Conservation (phyloP, 92 coral and sea anemone genomes). For the Palythoa grandis region DNA sequence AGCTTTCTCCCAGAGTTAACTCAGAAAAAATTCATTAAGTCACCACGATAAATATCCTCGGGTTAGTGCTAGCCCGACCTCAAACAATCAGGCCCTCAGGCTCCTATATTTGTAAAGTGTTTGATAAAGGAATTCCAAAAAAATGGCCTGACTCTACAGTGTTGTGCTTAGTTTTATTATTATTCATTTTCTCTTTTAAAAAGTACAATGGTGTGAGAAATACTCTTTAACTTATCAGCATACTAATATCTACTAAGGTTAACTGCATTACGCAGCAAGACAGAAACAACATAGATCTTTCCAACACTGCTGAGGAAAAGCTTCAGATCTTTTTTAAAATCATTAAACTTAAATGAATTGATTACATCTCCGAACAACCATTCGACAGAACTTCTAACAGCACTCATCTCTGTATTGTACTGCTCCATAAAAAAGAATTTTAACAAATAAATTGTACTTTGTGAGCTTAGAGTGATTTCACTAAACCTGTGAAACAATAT, state of each 20-base stretch:
- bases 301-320: constrained; percentile 36
- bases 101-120: not conserved
- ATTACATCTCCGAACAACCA: constrained; percentile 47
- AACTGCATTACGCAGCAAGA: constrained; percentile 27
- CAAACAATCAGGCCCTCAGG: not conserved
- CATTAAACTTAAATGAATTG: constrained; percentile 38
- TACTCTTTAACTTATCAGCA: constrained; percentile 37
- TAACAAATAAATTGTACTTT: no score
- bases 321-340: constrained; percentile 44
- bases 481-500: no score
- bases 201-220: constrained; percentile 35
- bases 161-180: constrained; percentile 36
- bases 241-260: constrained; percentile 42
- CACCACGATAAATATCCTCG: not conserved
- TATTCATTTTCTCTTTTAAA: constrained; percentile 3
- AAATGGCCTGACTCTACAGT: not conserved
- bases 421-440: no score
- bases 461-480: no score
- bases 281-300: constrained; percentile 38
- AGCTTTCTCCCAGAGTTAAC: not conserved
- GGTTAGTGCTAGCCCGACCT: not conserved
- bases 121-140: not conserved
- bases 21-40: not conserved
- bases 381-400: constrained; percentile 40
- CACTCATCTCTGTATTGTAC: constrained; percentile 40